Evolutionary conservation across 2,797 vertebrate species (phyloP), one percentile per base, ranked within the genome.

Genomic region (Hydrophis major): DNA sequence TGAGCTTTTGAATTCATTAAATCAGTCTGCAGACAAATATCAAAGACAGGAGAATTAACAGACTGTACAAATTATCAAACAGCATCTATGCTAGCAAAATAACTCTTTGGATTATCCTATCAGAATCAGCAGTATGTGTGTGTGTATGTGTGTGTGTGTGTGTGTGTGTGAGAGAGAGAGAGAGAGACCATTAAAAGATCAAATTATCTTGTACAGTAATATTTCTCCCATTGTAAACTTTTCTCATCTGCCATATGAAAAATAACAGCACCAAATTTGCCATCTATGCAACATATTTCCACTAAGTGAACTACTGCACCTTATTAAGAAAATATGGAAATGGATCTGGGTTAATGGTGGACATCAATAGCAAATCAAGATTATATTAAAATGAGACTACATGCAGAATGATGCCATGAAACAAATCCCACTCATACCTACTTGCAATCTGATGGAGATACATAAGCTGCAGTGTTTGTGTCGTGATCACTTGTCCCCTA

Each of bases 221-320:
- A 74, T 57, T 90, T 95, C 27, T 53, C 91, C 88, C 60, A 18
- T 66, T 87, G 74, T 88, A 13, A 92, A 55, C 55, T 92, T 94
- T 88, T 89, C 55, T 14, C 93, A 28, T 94, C 56, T 92, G 47
- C 53, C 4, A 59, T 87, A 55, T 92, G 69, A 86, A 88, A 93
- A 56, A 78, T 91, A 86, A 95, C 78, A 90, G 28, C 20, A 2
- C 92, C 83, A 86, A 18, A 37, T 16, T 25, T 87, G n/a, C 12
- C 61, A 89, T 92, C 61, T 87, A 18, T 27, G 53, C 69, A 55
- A 16, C 20, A 25, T 66, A 56, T 83, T 57, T 78, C 47, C n/a
- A 86, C 7, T 22, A 25, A 8, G 4, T 94, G 86, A 53, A 69
- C 66, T 59, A 50, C 16, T 74, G 32, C 16, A 74, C 42, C 47